phyloP scores from a whole-genome alignment of 2,888 invertebrate species.

The Zaprionus bogoriensis region DNA sequence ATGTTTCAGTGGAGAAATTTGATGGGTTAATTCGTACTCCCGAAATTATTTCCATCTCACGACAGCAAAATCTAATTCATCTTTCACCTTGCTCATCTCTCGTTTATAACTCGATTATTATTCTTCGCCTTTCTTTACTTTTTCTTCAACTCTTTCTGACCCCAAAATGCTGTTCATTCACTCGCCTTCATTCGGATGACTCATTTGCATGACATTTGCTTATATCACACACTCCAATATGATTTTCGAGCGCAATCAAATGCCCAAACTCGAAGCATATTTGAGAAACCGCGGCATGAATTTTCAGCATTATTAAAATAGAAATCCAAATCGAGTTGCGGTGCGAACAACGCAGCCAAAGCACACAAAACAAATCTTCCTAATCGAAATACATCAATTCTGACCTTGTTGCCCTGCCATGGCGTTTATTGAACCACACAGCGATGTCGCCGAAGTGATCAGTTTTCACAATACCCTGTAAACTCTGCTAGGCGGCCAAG shows the following conservation, averaged over 20 bases:
- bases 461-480: not conserved
- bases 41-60: not conserved
- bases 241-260: constrained; percentile 32
- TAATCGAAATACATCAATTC: constrained; percentile 34
- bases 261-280: not conserved
- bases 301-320: constrained; percentile 65
- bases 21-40: not conserved
- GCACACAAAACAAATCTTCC: constrained; percentile 3
- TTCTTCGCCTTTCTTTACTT: too few species aligned
- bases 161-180: constrained; percentile 17
- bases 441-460: constrained; percentile 12
- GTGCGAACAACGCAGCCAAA: constrained; percentile 1
- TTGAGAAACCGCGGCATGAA: constrained; percentile 31
- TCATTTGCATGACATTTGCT: constrained; percentile 71
- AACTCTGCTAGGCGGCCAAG: too few species aligned
- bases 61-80: not conserved
- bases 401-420: constrained; percentile 63
- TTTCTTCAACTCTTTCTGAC: constrained; percentile 19
- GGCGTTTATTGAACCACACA: constrained; percentile 73
- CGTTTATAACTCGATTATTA: constrained; percentile 18
- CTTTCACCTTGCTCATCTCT: not conserved
- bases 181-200: constrained; percentile 40
- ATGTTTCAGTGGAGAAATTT: not conserved
- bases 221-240: constrained; percentile 28
- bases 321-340: constrained; percentile 32